phyloP scores from a whole-genome alignment of 2,113 vertebrate species.

The Sigmodon hispidus region DNA sequence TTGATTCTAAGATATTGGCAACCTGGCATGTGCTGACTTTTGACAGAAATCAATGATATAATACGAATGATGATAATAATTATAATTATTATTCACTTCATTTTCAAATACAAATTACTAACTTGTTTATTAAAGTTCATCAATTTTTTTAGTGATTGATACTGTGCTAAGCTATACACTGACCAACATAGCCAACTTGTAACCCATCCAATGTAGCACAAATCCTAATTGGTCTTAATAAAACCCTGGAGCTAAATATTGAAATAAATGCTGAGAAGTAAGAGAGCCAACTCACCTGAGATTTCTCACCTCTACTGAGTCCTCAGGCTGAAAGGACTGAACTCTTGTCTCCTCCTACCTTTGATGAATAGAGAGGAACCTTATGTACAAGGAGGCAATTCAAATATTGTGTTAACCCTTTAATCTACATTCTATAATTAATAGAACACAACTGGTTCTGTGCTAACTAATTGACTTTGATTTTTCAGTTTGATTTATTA shows the following conservation, averaged over 20 bases:
- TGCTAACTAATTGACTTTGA: not conserved
- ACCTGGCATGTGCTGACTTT: rapidly evolving
- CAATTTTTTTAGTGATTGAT: not conserved
- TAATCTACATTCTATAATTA: not conserved
- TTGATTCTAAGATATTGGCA: not conserved
- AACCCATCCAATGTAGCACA: too few relatives aligned
- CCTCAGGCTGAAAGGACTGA: too few relatives aligned
- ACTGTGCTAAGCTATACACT: not conserved
- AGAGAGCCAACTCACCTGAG: too few relatives aligned
- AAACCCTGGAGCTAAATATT: too few relatives aligned
- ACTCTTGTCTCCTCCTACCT: too few relatives aligned
- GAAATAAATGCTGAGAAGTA: too few relatives aligned
- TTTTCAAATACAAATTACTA: not conserved
- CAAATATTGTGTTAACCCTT: not conserved
- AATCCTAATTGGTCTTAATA: too few relatives aligned
- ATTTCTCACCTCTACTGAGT: too few relatives aligned
- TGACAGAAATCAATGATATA: not conserved
- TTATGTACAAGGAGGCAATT: not conserved
- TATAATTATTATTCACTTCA: not conserved
- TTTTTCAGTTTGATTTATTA: not conserved
- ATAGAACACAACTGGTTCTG: not conserved
- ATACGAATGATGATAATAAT: not conserved
- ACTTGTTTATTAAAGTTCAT: not conserved
- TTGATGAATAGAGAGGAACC: not conserved
- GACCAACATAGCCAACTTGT: not conserved